Conservation (phyloP, 2,888 invertebrate genomes). For the Euphydryas editha region DNA sequence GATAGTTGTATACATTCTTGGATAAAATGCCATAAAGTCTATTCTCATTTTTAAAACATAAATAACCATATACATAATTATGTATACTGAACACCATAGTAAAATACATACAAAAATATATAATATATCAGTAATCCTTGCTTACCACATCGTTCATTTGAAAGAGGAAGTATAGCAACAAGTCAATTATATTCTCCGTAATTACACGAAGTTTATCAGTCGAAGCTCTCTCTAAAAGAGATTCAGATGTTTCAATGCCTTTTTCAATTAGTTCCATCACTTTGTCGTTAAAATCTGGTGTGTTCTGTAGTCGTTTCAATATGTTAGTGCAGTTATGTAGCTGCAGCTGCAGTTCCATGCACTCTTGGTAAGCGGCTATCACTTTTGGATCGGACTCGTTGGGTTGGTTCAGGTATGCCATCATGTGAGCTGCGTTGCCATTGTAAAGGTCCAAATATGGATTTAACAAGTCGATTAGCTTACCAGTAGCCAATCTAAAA, state of each 20-base stretch:
- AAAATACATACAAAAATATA: background rate
- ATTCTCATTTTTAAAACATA: too few relatives aligned
- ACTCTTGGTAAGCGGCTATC: conserved; percentile 86
- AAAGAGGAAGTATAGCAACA: conserved; percentile 88
- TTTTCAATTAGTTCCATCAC: conserved; percentile 62
- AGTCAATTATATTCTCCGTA: conserved; percentile 91
- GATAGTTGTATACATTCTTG: too few relatives aligned
- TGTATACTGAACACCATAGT: background rate
- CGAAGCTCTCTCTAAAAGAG: conserved; percentile 84
- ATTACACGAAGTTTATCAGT: conserved; percentile 93
- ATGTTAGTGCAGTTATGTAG: conserved; percentile 92
- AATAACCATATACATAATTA: too few relatives aligned
- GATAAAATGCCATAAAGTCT: too few relatives aligned
- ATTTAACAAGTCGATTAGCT: conserved; percentile 90
- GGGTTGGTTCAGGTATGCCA: conserved; percentile 89
- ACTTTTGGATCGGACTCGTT: conserved; percentile 85
- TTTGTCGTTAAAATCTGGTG: conserved; percentile 66
- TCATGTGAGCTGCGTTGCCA: conserved; percentile 92
- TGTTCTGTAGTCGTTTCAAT: conserved; percentile 88
- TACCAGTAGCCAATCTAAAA: conserved; percentile 93
- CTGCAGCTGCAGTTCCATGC: conserved; percentile 94
- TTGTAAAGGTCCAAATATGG: conserved; percentile 91
- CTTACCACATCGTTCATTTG: conserved; percentile 72
- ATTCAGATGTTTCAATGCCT: conserved; percentile 65
- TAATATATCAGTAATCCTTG: conserved; percentile 21